Percentiles rank a stretch among this genome's conserved stretches.
phyloP scores from a whole-genome alignment of 2,113 vertebrate species.

The Elanoides forficatus region DNA sequence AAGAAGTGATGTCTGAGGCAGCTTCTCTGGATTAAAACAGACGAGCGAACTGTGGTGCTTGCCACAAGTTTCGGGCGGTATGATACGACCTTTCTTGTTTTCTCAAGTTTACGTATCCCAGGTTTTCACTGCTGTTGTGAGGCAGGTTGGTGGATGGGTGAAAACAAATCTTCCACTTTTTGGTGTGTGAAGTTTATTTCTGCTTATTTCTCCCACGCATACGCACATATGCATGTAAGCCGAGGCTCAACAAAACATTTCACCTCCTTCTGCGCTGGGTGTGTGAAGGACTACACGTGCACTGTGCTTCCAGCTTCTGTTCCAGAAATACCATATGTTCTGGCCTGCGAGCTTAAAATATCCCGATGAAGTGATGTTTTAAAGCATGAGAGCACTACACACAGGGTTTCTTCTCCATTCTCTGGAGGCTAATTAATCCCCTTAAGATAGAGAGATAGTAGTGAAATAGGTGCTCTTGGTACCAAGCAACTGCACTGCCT shows the following conservation, averaged over 20 bases:
- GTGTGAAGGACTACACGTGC: slow-evolving; percentile 55
- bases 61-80: neutral
- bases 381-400: slow-evolving; percentile 27
- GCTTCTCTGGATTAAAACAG: neutral
- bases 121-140: slow-evolving; percentile 62
- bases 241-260: slow-evolving; percentile 30
- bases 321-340: slow-evolving; percentile 64
- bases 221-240: neutral
- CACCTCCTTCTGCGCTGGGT: slow-evolving; percentile 11
- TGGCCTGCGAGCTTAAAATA: slow-evolving; percentile 61
- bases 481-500: slow-evolving; percentile 15
- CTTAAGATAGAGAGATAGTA: slow-evolving; percentile 44
- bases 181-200: slow-evolving; percentile 43
- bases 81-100: slow-evolving; percentile 65
- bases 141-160: slow-evolving; percentile 56
- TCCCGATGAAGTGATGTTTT: slow-evolving; percentile 51
- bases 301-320: slow-evolving; percentile 60
- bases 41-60: neutral
- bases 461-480: slow-evolving; percentile 18
- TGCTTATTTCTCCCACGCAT: neutral
- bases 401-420: slow-evolving; percentile 26
- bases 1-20: neutral
- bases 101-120: slow-evolving; percentile 56
- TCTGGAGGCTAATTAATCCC: slow-evolving; percentile 71
- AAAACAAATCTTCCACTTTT: slow-evolving; percentile 59